Percentiles rank a stretch among this genome's conserved stretches.
These are phyloP conservation scores for Octodonta nipae DNA, from an alignment of 2,888 invertebrate genomes.

Conservation along the genomic window DNA sequence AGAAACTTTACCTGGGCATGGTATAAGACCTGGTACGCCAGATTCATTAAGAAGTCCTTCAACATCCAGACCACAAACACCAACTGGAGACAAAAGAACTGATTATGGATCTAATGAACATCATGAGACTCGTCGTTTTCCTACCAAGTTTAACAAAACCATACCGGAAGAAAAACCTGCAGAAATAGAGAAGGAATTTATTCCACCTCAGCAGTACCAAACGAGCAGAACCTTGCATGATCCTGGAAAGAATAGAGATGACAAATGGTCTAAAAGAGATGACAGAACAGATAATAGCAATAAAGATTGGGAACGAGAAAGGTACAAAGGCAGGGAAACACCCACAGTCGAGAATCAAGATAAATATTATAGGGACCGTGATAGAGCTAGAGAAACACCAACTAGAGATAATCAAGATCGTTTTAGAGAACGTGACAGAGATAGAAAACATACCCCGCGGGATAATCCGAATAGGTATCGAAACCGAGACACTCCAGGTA, in stretches of 20 bases:
- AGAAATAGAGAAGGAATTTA: too few species aligned
- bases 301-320: slow-evolving; percentile 6
- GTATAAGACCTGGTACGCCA: slow-evolving; percentile 37
- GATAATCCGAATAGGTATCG: slow-evolving; percentile 2
- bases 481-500: slow-evolving; percentile 7
- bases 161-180: too few species aligned
- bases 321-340: slow-evolving; percentile 9
- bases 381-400: slow-evolving; percentile 5
- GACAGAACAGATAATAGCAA: slow-evolving; percentile 6
- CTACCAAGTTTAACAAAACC: too few species aligned
- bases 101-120: slow-evolving; percentile 23
- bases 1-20: slow-evolving; percentile 17
- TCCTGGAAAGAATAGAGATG: slow-evolving; percentile 10
- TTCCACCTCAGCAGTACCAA: too few species aligned
- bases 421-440: slow-evolving; percentile 7
- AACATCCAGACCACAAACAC: slow-evolving; percentile 31
- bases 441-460: slow-evolving; percentile 4
- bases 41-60: slow-evolving; percentile 32
- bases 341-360: slow-evolving; percentile 5
- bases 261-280: slow-evolving; percentile 4
- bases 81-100: slow-evolving; percentile 17
- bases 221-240: slow-evolving; percentile 22
- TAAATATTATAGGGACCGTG: too few species aligned
- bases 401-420: neutral
- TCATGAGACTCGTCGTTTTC: too few species aligned